A percentile compares a stretch with the other conserved stretches of the same genome.
Conservation (phyloP, 2,113 vertebrate species). For the Bos javanicus region DNA sequence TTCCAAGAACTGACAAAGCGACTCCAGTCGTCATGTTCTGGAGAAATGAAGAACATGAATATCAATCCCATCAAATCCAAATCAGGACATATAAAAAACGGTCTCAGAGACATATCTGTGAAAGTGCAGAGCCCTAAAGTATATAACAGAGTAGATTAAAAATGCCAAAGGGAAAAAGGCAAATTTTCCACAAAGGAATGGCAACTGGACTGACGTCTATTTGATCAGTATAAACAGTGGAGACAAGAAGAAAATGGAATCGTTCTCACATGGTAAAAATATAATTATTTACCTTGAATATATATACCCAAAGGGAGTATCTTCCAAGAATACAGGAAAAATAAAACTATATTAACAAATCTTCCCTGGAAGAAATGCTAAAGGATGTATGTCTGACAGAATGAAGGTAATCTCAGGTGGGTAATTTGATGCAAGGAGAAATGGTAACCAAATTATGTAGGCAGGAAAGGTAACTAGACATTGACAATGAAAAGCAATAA, state of each 20-base stretch:
- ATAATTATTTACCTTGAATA: too few relatives aligned
- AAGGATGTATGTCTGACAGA: too few relatives aligned
- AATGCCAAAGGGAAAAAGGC: not conserved
- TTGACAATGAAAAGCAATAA: fast-evolving
- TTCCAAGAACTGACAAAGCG: not conserved
- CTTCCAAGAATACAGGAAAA: not conserved
- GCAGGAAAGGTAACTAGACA: fast-evolving
- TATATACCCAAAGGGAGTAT: not conserved
- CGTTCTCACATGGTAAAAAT: not conserved
- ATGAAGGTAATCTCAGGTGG: not conserved
- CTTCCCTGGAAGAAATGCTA: not conserved
- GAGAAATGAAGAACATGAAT: too few relatives aligned
- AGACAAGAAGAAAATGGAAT: too few relatives aligned
- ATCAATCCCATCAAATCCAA: not conserved
- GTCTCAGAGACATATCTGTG: not conserved
- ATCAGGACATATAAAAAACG: not conserved
- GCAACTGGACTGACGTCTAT: fast-evolving
- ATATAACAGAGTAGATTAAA: not conserved
- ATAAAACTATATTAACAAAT: not conserved
- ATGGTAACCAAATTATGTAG: fast-evolving
- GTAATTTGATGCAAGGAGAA: too few relatives aligned
- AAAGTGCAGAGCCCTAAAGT: not conserved
- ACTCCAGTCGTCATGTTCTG: not conserved
- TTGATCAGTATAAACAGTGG: not conserved
- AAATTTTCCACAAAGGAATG: not conserved